A percentile compares a stretch with the other conserved stretches of the same genome.
Evolutionary conservation across 2,113 vertebrate genomes (phyloP).

Genomic region (Saccopteryx bilineata): DNA sequence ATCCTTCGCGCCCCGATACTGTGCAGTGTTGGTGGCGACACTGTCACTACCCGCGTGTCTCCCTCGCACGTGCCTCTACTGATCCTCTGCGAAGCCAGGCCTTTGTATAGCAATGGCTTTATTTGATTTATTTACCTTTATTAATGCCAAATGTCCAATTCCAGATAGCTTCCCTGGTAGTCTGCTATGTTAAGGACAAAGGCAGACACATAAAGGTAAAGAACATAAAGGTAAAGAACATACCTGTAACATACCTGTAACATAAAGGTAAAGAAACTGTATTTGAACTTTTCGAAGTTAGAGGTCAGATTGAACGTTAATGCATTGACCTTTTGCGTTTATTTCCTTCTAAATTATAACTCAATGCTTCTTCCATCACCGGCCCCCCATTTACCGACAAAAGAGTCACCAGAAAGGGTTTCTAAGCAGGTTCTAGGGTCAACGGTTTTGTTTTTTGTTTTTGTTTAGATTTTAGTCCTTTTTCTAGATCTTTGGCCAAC

Average conservation of each 20-base stretch:
- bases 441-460: neutral
- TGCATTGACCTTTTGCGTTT: neutral
- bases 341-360: neutral
- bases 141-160: neutral
- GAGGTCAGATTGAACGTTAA: neutral
- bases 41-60: rapidly evolving
- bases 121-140: conserved; percentile 13
- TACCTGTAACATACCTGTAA: too few species aligned
- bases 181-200: neutral
- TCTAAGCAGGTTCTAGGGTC: neutral
- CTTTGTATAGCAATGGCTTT: neutral
- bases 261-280: neutral
- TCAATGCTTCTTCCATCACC: neutral
- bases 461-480: neutral
- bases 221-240: neutral
- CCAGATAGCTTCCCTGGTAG: neutral
- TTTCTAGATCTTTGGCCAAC: neutral
- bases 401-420: neutral
- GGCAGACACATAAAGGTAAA: neutral
- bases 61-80: neutral
- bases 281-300: neutral
- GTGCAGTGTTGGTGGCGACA: too few species aligned
- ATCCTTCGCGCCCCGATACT: too few species aligned
- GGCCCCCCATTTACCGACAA: too few species aligned
- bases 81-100: neutral